Evolutionary conservation across 2,797 vertebrate species (phyloP).

Genomic region (Erethizon dorsatum): DNA sequence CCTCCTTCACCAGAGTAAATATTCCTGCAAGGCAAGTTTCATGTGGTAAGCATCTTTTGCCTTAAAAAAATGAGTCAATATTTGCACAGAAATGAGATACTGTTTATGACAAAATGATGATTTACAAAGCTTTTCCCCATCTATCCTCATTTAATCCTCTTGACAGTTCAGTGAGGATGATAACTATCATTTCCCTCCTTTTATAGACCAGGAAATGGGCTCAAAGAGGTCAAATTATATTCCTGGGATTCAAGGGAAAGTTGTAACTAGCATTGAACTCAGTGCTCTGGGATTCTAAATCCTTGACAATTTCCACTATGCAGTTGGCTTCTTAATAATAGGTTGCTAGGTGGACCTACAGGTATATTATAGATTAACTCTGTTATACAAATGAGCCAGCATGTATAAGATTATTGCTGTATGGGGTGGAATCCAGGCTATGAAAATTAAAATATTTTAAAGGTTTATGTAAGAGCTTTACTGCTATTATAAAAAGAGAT

Average conservation of each 20-base stretch:
- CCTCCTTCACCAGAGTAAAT: neutral
- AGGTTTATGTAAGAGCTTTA: neutral
- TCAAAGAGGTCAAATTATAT: neutral
- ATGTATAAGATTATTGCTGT: neutral
- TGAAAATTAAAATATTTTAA: slow-evolving; percentile 37
- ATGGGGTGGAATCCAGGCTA: neutral
- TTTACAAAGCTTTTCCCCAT: slow-evolving; percentile 44
- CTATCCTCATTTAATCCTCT: slow-evolving; percentile 28
- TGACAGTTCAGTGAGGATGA: slow-evolving; percentile 29
- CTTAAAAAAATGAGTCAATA: slow-evolving; percentile 55
- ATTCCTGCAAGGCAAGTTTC: neutral
- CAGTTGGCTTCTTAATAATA: neutral
- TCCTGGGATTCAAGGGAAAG: neutral
- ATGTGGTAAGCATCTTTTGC: slow-evolving; percentile 37
- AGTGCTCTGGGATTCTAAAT: neutral
- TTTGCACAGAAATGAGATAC: slow-evolving; percentile 62
- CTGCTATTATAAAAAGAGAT: neutral
- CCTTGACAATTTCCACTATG: neutral
- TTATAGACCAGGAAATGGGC: slow-evolving; percentile 35
- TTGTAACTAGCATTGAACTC: neutral
- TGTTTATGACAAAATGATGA: slow-evolving; percentile 44
- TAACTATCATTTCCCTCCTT: neutral
- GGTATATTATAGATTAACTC: neutral
- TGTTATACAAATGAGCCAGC: accelerated
- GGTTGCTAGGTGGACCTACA: neutral